Evolutionary conservation across 2,888 invertebrate genomes (phyloP).

Genomic region (Abrostola triplasia): DNA sequence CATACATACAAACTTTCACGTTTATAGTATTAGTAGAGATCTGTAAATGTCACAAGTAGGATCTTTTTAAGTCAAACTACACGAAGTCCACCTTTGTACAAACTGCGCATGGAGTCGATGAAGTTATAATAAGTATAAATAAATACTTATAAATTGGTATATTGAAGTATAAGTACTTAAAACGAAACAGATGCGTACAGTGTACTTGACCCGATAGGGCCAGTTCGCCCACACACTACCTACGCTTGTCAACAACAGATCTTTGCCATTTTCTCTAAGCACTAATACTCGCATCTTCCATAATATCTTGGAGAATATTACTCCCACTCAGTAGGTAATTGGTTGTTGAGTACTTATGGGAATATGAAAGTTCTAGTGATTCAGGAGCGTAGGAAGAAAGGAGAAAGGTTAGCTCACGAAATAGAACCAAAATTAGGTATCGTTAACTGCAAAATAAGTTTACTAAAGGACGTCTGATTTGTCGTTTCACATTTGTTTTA

Average conservation of each 20-base stretch:
- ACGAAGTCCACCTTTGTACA: too few relatives aligned
- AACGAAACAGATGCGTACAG: constrained; percentile 20
- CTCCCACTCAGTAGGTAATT: constrained; percentile 41
- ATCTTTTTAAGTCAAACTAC: too few relatives aligned
- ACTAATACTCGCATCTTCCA: constrained; percentile 32
- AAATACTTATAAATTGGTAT: constrained; percentile 9
- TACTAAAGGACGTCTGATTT: too few relatives aligned
- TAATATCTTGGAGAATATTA: constrained; percentile 31
- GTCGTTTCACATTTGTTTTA: too few relatives aligned
- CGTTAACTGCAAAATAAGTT: too few relatives aligned
- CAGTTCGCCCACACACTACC: constrained; percentile 56
- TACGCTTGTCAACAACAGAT: constrained; percentile 46
- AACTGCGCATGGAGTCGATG: too few relatives aligned
- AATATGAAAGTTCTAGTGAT: constrained; percentile 45
- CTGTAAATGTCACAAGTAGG: too few relatives aligned
- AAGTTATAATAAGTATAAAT: background rate
- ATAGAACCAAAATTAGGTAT: background rate
- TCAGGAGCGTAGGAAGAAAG: constrained; percentile 37
- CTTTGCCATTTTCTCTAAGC: constrained; percentile 42
- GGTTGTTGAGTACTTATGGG: constrained; percentile 17
- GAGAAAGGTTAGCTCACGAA: background rate
- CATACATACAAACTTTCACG: too few relatives aligned
- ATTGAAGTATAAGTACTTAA: constrained; percentile 11
- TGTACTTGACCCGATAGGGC: constrained; percentile 52
- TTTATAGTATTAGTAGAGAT: too few relatives aligned